Base-by-base conservation (phyloP, 2,888 invertebrate species). In the Volucella zonaria region DNA sequence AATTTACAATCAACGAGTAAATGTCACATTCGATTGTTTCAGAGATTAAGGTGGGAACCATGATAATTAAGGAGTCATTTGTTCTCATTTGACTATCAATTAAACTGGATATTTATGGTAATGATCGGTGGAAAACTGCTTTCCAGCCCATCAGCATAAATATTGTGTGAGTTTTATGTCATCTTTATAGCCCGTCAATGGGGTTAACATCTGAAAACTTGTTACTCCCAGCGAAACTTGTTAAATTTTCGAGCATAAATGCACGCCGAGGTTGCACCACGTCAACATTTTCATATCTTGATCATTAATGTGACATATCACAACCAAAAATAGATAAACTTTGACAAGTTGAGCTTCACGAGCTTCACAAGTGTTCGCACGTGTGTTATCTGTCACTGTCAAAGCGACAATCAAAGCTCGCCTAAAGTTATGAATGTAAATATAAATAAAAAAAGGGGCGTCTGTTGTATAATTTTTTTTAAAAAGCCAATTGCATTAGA, bases 81-180 rank as follows among this genome's bases (percentile, higher is more conserved):
- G 51, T 51, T 64, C 51, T 64, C 31, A 14, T 64, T 62, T 49
- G 14, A 49, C 49, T 3, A 38, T 23, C 10, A 40, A 51, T 8
- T 6, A 38, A 38, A 18, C 10, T 6, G 18, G 38, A 64, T 51
- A 40, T 40, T n/a, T 40, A 70, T 47, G 47, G 49, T n/a, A 58
- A 70, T 59, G 9, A 15, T 2, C 42, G 3, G n/a, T 18, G 52
- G 42, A 18, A 58, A 58, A 49, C 31, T 3, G 12, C 2, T n/a
- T 23, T 66, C 43, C 18, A 42, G 31, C 6, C 11, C 18, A 42
- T 52, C 42, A 66, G 23, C 23, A 42, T 52, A 18, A 42, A 42
- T 52, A 18, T 66, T 52, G 52, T 52, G 52, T 43, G 42, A 52
- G 12, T 66, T 68, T 68, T 43, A 68, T 68, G 54, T 47, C 67